Percentiles rank a stretch among this genome's conserved stretches.
These are phyloP conservation scores for Meandrina meandrites DNA, from an alignment of 92 coral and sea anemone genomes.

Conservation along the genomic window DNA sequence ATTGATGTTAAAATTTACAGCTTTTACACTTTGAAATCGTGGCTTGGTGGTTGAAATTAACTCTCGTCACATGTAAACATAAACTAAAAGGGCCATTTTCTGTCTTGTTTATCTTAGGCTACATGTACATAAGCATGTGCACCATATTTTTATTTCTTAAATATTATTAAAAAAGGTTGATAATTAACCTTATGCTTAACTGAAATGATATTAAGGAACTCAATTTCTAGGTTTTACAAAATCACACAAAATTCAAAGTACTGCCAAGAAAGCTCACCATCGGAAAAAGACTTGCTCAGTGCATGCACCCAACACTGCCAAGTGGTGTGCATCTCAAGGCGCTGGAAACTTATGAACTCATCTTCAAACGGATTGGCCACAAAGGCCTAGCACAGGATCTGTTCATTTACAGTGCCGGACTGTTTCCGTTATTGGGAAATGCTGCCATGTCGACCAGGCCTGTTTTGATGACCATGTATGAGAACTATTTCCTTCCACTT, in stretches of 20 bases:
- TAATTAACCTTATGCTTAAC: no score
- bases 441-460: constrained; percentile 97
- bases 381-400: constrained; percentile 92
- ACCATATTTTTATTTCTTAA: no score
- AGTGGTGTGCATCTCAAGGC: constrained; percentile 97
- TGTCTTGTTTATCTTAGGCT: no score
- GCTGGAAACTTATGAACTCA: constrained; percentile 87
- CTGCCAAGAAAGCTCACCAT: constrained; percentile 91
- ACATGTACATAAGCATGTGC: no score
- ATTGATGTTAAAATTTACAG: no score
- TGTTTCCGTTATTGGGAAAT: constrained; percentile 91
- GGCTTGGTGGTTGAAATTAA: no score
- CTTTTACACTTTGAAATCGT: no score
- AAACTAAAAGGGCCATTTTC: no score
- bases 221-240: constrained; percentile 60
- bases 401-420: constrained; percentile 88
- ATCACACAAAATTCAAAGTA: constrained; percentile 84
- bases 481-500: constrained; percentile 80
- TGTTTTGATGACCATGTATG: constrained; percentile 81
- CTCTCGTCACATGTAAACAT: no score
- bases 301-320: constrained; percentile 94
- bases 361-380: constrained; percentile 86
- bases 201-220: no score
- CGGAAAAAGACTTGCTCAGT: constrained; percentile 89
- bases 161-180: no score